A percentile compares a stretch with the other conserved stretches of the same genome.
Conservation (phyloP, 2,888 invertebrate species). For the Drosophila emarginata region DNA sequence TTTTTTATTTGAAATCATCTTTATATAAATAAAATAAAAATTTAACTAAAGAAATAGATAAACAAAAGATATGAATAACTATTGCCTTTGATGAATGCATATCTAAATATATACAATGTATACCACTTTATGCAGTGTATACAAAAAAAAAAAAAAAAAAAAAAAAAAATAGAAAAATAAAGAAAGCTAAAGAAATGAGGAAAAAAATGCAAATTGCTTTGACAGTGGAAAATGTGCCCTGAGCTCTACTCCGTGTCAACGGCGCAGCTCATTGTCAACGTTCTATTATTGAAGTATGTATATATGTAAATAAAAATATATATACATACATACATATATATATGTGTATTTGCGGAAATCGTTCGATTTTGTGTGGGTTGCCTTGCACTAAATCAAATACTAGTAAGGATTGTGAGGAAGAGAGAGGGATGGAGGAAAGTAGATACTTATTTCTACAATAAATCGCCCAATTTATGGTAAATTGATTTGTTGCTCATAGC, state of each 20-base stretch:
- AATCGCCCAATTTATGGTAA: conserved; percentile 43
- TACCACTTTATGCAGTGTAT: neutral
- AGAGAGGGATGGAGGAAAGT: conserved; percentile 20
- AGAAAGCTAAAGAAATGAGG: neutral
- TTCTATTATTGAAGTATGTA: conserved; percentile 65
- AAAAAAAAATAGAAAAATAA: neutral
- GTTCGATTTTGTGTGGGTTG: conserved; percentile 13
- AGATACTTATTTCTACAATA: conserved; percentile 29
- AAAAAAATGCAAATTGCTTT: conserved; percentile 63
- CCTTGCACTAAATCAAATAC: too few relatives aligned
- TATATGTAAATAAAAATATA: conserved; percentile 53
- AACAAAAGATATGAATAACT: neutral
- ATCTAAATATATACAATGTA: neutral
- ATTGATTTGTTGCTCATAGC: conserved; percentile 38
- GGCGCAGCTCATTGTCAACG: conserved; percentile 32
- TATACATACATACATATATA: conserved; percentile 26
- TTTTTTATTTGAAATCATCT: too few relatives aligned
- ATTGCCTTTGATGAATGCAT: neutral
- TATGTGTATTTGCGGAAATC: conserved; percentile 21
- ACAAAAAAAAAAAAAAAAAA: neutral
- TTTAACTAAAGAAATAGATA: too few relatives aligned
- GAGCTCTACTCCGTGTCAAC: conserved; percentile 31
- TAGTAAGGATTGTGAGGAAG: neutral
- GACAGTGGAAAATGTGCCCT: conserved; percentile 50
- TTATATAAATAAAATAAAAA: too few relatives aligned